Percentiles rank a stretch among this genome's conserved stretches.
Conservation (phyloP, 2,113 vertebrate genomes). For the Sclerurus mexicanus region DNA sequence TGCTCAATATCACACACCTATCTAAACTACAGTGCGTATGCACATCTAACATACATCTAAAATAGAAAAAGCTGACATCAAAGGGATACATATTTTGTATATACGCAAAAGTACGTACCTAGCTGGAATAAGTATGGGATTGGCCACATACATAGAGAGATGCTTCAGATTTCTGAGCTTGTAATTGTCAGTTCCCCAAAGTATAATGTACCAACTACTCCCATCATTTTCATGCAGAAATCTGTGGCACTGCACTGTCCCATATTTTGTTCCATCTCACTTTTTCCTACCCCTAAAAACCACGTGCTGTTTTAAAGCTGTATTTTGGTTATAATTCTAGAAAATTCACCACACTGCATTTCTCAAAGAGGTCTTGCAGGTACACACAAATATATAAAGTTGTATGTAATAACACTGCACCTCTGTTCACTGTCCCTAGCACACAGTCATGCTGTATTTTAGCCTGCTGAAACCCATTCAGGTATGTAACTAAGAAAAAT, state of each 20-base stretch:
- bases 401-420: not conserved
- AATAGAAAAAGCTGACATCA: not conserved
- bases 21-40: not conserved
- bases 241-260: not conserved
- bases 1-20: not conserved
- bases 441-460: not conserved
- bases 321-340: not conserved
- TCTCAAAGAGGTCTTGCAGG: not conserved
- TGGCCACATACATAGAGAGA: rapidly evolving
- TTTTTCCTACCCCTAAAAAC: not conserved
- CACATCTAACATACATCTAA: rapidly evolving
- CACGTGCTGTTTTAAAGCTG: not conserved
- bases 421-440: not conserved
- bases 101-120: not conserved
- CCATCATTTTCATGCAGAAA: not conserved
- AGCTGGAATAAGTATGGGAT: rapidly evolving
- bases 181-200: not conserved
- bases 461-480: not conserved
- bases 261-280: not conserved
- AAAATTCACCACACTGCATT: not conserved
- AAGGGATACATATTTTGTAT: not conserved
- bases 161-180: not conserved
- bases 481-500: not conserved
- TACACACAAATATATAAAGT: not conserved
- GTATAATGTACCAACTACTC: not conserved